Conservation (phyloP, 2,888 invertebrate genomes). For the Aphodius sticticus region DNA sequence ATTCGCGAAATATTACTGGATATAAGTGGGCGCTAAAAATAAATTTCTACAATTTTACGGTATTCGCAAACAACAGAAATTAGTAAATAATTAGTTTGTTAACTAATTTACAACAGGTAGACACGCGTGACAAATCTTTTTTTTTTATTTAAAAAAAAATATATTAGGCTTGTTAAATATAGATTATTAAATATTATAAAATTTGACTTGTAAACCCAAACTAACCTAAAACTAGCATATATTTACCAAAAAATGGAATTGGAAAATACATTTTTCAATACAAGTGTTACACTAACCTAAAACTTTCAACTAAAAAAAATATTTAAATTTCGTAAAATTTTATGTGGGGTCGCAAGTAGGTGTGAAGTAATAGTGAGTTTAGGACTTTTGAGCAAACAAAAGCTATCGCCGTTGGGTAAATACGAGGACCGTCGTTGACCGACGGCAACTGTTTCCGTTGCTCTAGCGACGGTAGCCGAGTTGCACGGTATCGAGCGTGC, state of each 20-base stretch:
- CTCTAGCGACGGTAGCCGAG: neutral
- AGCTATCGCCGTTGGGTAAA: slow-evolving; percentile 4
- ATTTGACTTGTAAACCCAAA: neutral
- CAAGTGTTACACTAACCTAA: too few relatives aligned
- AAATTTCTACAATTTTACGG: neutral
- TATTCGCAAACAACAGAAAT: neutral
- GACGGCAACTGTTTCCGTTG: neutral
- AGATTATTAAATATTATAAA: neutral
- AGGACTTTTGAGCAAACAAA: neutral
- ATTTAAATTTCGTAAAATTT: neutral
- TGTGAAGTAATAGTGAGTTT: slow-evolving; percentile 4
- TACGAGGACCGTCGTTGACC: neutral
- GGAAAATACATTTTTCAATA: too few relatives aligned
- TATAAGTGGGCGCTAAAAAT: neutral
- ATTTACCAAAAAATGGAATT: too few relatives aligned
- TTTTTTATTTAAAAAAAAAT: too few relatives aligned
- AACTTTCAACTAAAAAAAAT: neutral
- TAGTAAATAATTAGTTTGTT: neutral
- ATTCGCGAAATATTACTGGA: neutral
- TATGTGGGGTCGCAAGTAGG: neutral
- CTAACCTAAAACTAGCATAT: too few relatives aligned
- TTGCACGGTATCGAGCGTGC: neutral
- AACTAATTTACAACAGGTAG: neutral
- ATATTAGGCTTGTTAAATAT: too few relatives aligned
- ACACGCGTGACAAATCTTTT: neutral